These are phyloP conservation scores for Sycophila texana DNA, from an alignment of 2,888 invertebrate genomes.

Conservation along the genomic window DNA sequence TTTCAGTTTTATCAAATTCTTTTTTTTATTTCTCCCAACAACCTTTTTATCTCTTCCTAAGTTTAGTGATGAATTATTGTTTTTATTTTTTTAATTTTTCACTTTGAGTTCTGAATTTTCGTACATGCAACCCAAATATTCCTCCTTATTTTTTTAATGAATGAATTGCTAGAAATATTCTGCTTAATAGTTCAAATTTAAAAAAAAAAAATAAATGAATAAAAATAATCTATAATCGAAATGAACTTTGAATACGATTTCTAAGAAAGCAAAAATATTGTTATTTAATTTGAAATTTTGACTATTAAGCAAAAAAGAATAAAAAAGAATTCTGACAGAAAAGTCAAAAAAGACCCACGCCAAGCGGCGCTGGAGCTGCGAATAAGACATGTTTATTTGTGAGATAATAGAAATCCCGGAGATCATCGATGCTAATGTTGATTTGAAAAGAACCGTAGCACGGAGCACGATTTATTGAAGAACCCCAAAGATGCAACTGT, in stretches of 20 bases:
- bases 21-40: slow-evolving; percentile 7
- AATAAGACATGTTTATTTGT: slow-evolving; percentile 33
- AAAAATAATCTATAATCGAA: background rate
- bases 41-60: background rate
- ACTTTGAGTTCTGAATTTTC: background rate
- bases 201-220: background rate
- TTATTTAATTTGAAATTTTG: slow-evolving; percentile 6
- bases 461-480: slow-evolving; percentile 47
- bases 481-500: slow-evolving; percentile 58
- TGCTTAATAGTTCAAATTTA: slow-evolving; percentile 6
- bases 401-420: slow-evolving; percentile 28
- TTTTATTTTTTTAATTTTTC: slow-evolving; percentile 13
- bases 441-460: slow-evolving; percentile 21
- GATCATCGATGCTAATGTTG: slow-evolving; percentile 4
- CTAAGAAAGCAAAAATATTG: background rate
- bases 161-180: slow-evolving; percentile 2
- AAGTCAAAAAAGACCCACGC: slow-evolving; percentile 38
- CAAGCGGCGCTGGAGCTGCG: slow-evolving; percentile 40
- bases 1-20: slow-evolving; percentile 13
- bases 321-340: slow-evolving; percentile 26
- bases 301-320: slow-evolving; percentile 16
- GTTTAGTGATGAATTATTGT: slow-evolving; percentile 32
- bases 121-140: background rate
- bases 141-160: background rate
- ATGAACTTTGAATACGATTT: background rate